phyloP scores from a whole-genome alignment of 2,113 vertebrate species.

The Phylloscopus whistleri region DNA sequence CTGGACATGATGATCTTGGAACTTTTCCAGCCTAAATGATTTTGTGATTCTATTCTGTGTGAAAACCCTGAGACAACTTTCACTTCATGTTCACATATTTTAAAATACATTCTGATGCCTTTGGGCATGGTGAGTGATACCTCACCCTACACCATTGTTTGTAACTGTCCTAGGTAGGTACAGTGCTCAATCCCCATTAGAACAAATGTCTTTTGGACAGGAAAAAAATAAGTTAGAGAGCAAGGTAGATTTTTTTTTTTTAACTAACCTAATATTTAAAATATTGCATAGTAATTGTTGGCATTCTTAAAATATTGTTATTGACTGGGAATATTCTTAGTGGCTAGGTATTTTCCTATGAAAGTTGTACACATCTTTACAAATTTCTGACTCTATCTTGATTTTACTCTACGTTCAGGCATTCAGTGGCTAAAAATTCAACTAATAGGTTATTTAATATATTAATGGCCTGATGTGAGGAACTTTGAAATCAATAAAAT shows the following conservation, averaged over 20 bases:
- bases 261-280: background rate
- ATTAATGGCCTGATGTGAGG: background rate
- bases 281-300: background rate
- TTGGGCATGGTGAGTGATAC: background rate
- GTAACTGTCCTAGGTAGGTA: background rate
- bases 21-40: background rate
- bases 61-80: background rate
- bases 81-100: background rate
- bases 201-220: background rate
- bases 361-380: background rate
- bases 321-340: background rate
- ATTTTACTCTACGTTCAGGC: background rate
- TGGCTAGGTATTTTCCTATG: background rate
- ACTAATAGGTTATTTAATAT: background rate
- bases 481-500: background rate
- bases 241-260: background rate
- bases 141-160: background rate
- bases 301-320: background rate
- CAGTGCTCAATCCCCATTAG: background rate
- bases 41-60: background rate
- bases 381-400: background rate
- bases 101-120: background rate
- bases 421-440: background rate
- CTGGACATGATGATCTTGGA: background rate
- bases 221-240: background rate